Evolutionary conservation across 1,140 invertebrate genomes (phyloP), one percentile per base, ranked within the genome.

Genomic region (Bombus difficillimus): DNA sequence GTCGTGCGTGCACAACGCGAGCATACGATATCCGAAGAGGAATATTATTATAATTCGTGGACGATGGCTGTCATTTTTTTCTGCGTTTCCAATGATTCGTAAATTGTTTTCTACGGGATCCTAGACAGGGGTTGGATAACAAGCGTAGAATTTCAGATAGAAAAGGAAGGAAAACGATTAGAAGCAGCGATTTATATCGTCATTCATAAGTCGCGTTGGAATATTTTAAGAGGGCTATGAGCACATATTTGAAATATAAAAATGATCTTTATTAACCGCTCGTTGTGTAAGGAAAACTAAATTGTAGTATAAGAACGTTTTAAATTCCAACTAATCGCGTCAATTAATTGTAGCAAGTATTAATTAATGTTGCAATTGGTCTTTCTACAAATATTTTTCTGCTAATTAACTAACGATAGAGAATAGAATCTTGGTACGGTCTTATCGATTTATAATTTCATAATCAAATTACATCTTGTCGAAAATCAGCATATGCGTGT

Each of bases 1-100:
- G 77, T 77, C 59, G n/a, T 69, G 83, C 68, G 82, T 78, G 73
- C 43, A 66, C 62, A 8, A 9, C 39, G 47, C 34, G 74, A 86
- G 82, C 69, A 79, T 32, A 82, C 79, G 74, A 22, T 41, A 47
- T 57, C 6, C 47, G 53, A 57, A 37, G 53, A 69, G 68, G n/a
- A 32, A 43, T 72, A 53, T 39, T 13, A 62, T n/a, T n/a, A 28
- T 41, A 41, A 34, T 73, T 8, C 28, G 37, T 4, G 25, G 53
- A 32, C 32, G 18, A 68, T 68, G 15, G 8, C 34, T 0, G 57
- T 64, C 41, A 34, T 28, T 8, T 73, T 73, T 39, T 39, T 66
- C 0, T 10, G 1, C 5, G 5, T 32, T 62, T 62, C 57, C 10
- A 59, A 12, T 4, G 28, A 28, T 59, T 28, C 12, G 12, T 62